Evolutionary conservation across 2,797 vertebrate species (phyloP), one percentile per base, ranked within the genome.

Genomic region (Halcyon badia): DNA sequence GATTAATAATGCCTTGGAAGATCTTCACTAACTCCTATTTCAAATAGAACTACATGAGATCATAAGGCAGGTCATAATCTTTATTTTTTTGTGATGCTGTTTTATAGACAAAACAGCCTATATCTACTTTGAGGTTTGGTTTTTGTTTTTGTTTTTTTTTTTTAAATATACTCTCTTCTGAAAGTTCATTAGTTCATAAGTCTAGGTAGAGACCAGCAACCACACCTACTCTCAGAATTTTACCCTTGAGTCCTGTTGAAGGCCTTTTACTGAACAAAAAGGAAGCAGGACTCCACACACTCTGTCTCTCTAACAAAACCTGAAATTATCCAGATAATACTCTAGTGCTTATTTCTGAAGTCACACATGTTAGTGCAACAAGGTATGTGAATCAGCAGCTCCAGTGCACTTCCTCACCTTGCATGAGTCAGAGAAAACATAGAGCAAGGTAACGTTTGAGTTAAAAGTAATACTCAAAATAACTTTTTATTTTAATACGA

Each of bases 61-160:
- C 1, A 2, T 49, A 69, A 56, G 16, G 49, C 14, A 82, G n/a
- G 2, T 54, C 17, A 62, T 69, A 7, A 49, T 44, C 0, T 0
- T 60, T 42, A 35, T 8, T 60, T 65, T 84, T 14, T 12, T 44
- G 42, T 52, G 31, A 70, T 70, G 14, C 1, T 68, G 3, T 18
- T 60, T 71, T 35, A 33, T 33, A 64, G 14, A 10, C 13, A 31
- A 16, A 80, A 64, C 25, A 65, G 17, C 3, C 17, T 13, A 11
- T 21, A 31, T 14, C 20, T 73, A 54, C 22, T 83, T 72, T n/a
- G 16, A 60, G 14, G 30, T 46, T 42, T 42, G n/a, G n/a, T 42
- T 42, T 18, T 39, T 39, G 37, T 37, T 37, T 37, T 35, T 7
- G 35, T 10, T 11, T 11, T 42, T 42, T 42, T 42, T 42, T 42